Evolutionary conservation across 2,113 vertebrate genomes (phyloP).

Genomic region (Ellobius talpinus): DNA sequence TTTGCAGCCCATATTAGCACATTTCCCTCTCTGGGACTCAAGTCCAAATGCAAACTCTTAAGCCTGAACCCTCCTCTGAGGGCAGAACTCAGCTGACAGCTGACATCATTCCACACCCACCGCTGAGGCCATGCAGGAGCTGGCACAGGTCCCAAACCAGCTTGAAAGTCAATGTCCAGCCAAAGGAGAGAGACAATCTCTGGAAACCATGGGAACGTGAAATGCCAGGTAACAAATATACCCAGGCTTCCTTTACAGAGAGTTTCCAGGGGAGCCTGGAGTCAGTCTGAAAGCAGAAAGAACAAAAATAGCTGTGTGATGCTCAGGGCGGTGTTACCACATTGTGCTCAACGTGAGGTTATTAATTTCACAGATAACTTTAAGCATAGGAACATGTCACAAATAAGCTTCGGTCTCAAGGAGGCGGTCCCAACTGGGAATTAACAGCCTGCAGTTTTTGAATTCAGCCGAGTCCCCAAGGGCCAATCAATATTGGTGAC

Average conservation of each 20-base stretch:
- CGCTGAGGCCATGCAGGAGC: rapidly evolving
- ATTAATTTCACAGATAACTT: slow-evolving; percentile 77
- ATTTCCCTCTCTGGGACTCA: neutral
- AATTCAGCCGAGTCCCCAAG: slow-evolving; percentile 77
- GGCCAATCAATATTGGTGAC: slow-evolving; percentile 85
- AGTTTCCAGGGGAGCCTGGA: neutral
- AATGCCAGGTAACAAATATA: neutral
- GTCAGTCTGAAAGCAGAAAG: neutral
- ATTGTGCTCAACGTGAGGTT: slow-evolving; percentile 63
- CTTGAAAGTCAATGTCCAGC: rapidly evolving
- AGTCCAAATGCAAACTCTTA: neutral
- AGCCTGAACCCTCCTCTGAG: neutral
- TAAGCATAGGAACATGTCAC: slow-evolving; percentile 81
- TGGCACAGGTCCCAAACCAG: neutral
- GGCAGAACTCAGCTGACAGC: neutral
- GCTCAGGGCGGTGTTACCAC: slow-evolving; percentile 30
- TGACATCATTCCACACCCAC: rapidly evolving
- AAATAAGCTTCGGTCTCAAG: slow-evolving; percentile 70
- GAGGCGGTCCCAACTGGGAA: slow-evolving; percentile 79
- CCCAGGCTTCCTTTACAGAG: neutral
- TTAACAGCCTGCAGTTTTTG: slow-evolving; percentile 79
- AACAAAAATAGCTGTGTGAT: slow-evolving; percentile 7
- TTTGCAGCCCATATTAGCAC: no score
- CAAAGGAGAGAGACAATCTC: neutral
- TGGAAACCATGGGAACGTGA: neutral